Conservation (phyloP, 2,888 invertebrate genomes). For the Temnothorax rugatulus region DNA sequence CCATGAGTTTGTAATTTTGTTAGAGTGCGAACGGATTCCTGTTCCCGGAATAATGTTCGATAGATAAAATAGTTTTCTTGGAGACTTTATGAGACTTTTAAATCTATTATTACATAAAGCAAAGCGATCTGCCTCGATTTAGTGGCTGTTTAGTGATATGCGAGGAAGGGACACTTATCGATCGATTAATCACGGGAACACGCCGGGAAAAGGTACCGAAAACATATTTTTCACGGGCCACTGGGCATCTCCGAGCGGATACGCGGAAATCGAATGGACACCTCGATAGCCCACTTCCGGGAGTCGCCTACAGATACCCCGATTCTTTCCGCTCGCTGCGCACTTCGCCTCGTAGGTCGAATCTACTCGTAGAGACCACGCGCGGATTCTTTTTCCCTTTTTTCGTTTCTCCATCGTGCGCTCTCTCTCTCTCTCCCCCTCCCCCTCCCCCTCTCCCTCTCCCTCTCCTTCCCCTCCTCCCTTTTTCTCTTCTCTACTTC, state of each 20-base stretch:
- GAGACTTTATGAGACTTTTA: not conserved
- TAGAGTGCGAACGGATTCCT: not conserved
- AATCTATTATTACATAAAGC: not conserved
- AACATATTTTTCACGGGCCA: slow-evolving; percentile 35
- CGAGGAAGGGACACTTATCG: not conserved
- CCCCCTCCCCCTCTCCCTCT: not conserved
- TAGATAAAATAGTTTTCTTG: not conserved
- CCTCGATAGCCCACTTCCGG: slow-evolving; percentile 20
- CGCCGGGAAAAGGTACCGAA: not conserved
- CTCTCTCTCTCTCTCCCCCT: not conserved
- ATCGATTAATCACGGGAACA: slow-evolving; percentile 26
- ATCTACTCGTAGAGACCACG: slow-evolving; percentile 31
- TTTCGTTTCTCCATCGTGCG: slow-evolving; percentile 4
- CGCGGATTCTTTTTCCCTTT: slow-evolving; percentile 32
- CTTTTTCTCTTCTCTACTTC: not conserved
- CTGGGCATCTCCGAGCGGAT: slow-evolving; percentile 1
- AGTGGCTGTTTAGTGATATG: not conserved
- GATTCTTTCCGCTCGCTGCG: slow-evolving; percentile 35
- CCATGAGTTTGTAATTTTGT: not conserved
- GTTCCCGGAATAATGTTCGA: not conserved
- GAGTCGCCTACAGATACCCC: slow-evolving; percentile 20
- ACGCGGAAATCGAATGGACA: slow-evolving; percentile 30
- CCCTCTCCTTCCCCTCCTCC: too few species aligned
- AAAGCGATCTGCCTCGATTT: not conserved
- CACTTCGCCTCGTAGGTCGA: slow-evolving; percentile 35